Base-by-base conservation (phyloP, 64 coral and sea anemone species). In the Pocillopora verrucosa region DNA sequence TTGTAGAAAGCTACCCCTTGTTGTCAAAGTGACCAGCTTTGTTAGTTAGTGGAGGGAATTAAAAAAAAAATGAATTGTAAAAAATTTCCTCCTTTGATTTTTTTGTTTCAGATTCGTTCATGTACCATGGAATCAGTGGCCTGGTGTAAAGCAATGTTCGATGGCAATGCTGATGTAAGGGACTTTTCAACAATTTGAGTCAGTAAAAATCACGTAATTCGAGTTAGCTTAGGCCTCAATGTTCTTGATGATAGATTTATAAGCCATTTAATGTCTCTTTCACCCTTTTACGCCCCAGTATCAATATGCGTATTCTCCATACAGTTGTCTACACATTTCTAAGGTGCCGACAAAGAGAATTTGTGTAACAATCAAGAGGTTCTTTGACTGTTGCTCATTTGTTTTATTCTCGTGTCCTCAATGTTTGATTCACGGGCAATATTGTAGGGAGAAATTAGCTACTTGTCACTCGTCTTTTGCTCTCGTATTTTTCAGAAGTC, bases 91-190 rank as follows among this genome's bases (percentile, higher is more conserved):
- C 15, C 30, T 34, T 5, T 78, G 61, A 20, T 11, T 34, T 34
- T 26, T 22, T 56, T 19, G 57, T 58, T 67, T 36, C 79, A 98
- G 96, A 90, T 95, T 72, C 94, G 96, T 58, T 91, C 90, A 9
- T 94, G 91, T 69, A 95, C 96, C 16, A 75, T 69, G 13, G 96
- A 98, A 56, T 78, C 90, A 35, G 57, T 87, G 36, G 86, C 76
- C 3, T 98, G 93, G 93, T 95, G 93, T 6, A 92, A 91, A 84
- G 90, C 91, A 19, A 98, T 98, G 96, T 61, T 88, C 56, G 76
- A 91, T 19, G 51, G 73, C 4, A 56, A 78, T 11, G 19, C 62
- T 75, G 78, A 89, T 76, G 93, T 92, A 69, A 95, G 86, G 65
- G 16, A 45, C 59, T 20, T 13, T 75, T 1, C 22, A 65, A 14